These are phyloP conservation scores for Diaphora mendica DNA, from an alignment of 2,888 invertebrate species.

Conservation along the genomic window DNA sequence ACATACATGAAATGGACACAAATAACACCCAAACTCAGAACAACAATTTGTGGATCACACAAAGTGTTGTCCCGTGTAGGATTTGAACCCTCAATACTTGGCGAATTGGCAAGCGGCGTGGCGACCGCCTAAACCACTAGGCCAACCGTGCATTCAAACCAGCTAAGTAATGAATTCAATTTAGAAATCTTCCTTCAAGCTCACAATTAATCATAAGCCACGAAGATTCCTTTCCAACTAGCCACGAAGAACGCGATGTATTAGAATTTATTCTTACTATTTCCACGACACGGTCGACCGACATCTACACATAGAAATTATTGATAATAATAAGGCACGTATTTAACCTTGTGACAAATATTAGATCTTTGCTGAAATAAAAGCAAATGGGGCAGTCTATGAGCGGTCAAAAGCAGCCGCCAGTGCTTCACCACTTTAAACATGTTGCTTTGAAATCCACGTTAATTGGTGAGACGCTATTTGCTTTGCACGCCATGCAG, in stretches of 20 bases:
- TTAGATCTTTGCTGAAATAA: slow-evolving; percentile 72
- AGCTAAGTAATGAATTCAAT: slow-evolving; percentile 7
- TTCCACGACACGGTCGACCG: neutral
- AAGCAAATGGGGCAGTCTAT: slow-evolving; percentile 59
- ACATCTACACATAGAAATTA: slow-evolving; percentile 11
- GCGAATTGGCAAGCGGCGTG: no score
- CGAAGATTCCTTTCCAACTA: neutral
- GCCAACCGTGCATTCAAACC: no score
- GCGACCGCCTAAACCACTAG: no score
- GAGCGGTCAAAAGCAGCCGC: slow-evolving; percentile 74
- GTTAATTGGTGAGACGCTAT: slow-evolving; percentile 77
- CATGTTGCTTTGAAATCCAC: slow-evolving; percentile 71
- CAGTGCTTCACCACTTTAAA: slow-evolving; percentile 63
- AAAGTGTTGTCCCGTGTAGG: no score
- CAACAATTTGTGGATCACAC: no score
- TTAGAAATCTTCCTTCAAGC: neutral
- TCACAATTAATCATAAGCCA: neutral
- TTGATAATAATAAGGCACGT: slow-evolving; percentile 44
- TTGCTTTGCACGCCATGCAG: slow-evolving; percentile 61
- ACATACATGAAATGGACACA: no score
- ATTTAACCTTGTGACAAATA: slow-evolving; percentile 53
- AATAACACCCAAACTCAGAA: no score
- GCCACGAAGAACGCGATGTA: slow-evolving; percentile 14
- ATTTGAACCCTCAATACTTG: no score
- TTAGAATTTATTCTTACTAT: neutral